These are phyloP conservation scores for Epinephelus cyanopodus DNA, from an alignment of 2,113 vertebrate genomes.

Conservation along the genomic window DNA sequence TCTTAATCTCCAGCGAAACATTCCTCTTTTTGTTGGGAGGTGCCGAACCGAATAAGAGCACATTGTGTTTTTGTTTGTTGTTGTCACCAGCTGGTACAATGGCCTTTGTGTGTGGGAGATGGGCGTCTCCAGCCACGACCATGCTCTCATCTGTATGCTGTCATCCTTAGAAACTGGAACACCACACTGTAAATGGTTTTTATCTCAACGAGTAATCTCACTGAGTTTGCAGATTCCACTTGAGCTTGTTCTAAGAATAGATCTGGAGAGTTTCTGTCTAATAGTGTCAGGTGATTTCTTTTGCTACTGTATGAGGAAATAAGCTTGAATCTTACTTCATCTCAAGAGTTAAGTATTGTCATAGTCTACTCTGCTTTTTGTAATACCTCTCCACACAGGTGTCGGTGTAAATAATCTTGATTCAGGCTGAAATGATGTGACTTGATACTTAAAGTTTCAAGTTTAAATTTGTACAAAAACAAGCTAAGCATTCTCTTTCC, in stretches of 20 bases:
- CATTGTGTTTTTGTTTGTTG: slow-evolving; percentile 56
- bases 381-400: neutral
- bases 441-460: neutral
- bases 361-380: neutral
- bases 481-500: neutral
- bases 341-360: slow-evolving; percentile 7
- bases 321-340: slow-evolving; percentile 47
- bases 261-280: neutral
- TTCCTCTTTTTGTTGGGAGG: slow-evolving; percentile 59
- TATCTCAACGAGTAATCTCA: neutral
- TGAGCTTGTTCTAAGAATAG: neutral
- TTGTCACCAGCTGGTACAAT: slow-evolving; percentile 65
- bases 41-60: slow-evolving; percentile 58
- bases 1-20: slow-evolving; percentile 46
- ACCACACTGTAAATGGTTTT: slow-evolving; percentile 43
- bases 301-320: slow-evolving; percentile 39
- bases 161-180: slow-evolving; percentile 62
- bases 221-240: neutral
- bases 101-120: slow-evolving; percentile 68
- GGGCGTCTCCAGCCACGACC: slow-evolving; percentile 52
- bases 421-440: neutral
- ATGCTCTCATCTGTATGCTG: slow-evolving; percentile 57
- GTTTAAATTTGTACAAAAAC: neutral
- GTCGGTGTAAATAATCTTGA: neutral
- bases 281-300: neutral